Evolutionary conservation across 2,797 vertebrate species (phyloP).

Genomic region (Sebastiscus tertius): DNA sequence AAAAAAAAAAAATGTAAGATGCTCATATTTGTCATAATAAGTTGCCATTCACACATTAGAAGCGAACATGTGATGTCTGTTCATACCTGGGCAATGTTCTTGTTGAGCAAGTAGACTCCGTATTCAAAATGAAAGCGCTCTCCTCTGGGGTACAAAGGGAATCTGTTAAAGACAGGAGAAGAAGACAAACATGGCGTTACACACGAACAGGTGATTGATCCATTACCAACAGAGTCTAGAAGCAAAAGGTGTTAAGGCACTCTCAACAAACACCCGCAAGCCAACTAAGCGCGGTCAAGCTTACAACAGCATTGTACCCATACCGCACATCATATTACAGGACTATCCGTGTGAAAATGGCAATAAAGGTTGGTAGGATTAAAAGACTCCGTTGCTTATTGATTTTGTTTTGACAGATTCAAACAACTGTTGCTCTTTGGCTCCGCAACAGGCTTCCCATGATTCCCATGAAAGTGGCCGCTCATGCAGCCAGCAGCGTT

Average conservation of each 20-base stretch:
- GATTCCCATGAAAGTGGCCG: constrained; percentile 1
- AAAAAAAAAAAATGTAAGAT: neutral
- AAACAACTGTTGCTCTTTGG: constrained; percentile 20
- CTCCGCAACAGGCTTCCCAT: constrained; percentile 2
- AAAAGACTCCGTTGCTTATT: constrained; percentile 21
- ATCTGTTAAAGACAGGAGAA: constrained; percentile 81
- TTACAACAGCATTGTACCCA: neutral
- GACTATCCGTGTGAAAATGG: constrained; percentile 10
- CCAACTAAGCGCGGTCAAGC: neutral
- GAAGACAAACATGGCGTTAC: constrained; percentile 14
- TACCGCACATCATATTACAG: constrained; percentile 1
- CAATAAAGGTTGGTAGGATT: constrained; percentile 21
- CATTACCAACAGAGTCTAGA: neutral
- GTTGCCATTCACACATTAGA: neutral
- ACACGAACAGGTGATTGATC: constrained; percentile 21
- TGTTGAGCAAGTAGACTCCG: constrained; percentile 98
- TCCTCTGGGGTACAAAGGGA: constrained; percentile 94
- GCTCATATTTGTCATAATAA: neutral
- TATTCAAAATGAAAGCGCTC: constrained; percentile 99
- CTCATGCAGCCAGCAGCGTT: constrained; percentile 34
- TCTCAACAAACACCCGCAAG: neutral
- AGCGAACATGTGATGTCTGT: neutral
- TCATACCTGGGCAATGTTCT: constrained; percentile 97
- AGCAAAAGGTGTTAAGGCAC: neutral
- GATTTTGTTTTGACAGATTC: constrained; percentile 25